Evolutionary conservation across 2,113 vertebrate genomes (phyloP), one percentile per base, ranked within the genome.

Genomic region (Carettochelys insculpta): DNA sequence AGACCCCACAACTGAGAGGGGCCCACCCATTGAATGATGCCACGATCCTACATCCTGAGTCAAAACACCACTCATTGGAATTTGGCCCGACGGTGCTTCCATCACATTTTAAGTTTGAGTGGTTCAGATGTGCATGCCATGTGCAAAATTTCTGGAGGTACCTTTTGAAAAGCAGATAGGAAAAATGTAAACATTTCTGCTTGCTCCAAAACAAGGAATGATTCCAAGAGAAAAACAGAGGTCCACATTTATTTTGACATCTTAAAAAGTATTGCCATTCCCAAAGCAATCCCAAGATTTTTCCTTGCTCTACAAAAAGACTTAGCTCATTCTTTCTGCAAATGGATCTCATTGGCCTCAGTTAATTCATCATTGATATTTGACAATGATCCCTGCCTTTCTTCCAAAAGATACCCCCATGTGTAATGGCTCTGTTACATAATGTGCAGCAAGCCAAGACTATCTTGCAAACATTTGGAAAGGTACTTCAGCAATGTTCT

Each of bases 381-480:
- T 94, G 89, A 96, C 96, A 96, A 88, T 56, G 88, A 86, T 52
- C 85, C 27, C 86, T 82, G 85, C 83, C 71, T 96, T 88, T 91
- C 83, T 85, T 92, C 92, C 92, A 96, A 79, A 94, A 94, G 93
- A 96, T 92, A 94, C 94, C 95, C n/a, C 90, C 4, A 2, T 94
- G 90, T 91, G 96, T 97, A 91, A 95, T 90, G 58, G 27, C 50
- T 92, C 65, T 83, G 90, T 96, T 97, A 92, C 88, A 92, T 93
- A 96, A 96, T 54, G 58, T 7, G 38, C 38, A 85, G 77, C 78
- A 90, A 95, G 94, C 95, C 96, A 97, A 94, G 93, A 96, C 85
- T 95, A 94, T 96, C 95, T 96, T 92, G 95, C 95, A 96, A 78
- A 96, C 81, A 94, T 94, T 96, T 97, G 96, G 96, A 96, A 94